Base-by-base conservation (phyloP, 1,140 invertebrate genomes). In the Drosophila sp. region DNA sequence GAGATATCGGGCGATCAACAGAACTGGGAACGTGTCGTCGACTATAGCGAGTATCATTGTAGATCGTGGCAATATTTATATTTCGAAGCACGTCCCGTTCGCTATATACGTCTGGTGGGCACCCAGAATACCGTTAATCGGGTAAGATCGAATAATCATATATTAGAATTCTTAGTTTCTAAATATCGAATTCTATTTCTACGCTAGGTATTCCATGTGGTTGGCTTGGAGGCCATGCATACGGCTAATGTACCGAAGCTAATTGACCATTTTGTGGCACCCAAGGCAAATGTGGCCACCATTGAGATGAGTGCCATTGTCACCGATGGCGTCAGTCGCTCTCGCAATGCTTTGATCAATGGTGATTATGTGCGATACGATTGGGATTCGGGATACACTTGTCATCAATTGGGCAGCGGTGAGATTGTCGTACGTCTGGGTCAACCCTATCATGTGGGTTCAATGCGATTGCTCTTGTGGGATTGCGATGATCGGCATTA, bases 381-480 rank as follows among this genome's bases (percentile, higher is more conserved):
- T 93, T 99, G 98, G 98, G 98, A 99, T 92, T 97, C 96, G 3
- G 91, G 99, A 56, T 99, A 99, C 92, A 99, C 98, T 1, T 99
- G 98, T 92, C 99, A 99, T 94, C 98, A 99, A 93, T 93, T 99
- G 41, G 98, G 98, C 72, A 98, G 96, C 84, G 98, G 98, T 33
- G 95, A 96, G 71, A 99, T 99, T 90, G 94, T 98, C 71, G 95
- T 99, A 65, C 98, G 99, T 93, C 94, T 99, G 68, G 97, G 97
- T 23, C 99, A 99, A 93, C 98, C 99, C 1, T 99, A 98, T 92
- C 94, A 98, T 72, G 95, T 99, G 61, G 95, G 96, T 56, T 98
- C 97, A 5, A 96, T 99, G 94, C 95, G 97, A 83, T 93, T 99
- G 83, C 92, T 99, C 50, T 93, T 99, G 60, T 99, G 99, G 99